A percentile compares a stretch with the other conserved stretches of the same genome.
Evolutionary conservation across 64 coral and sea anemone genomes (phyloP).

Genomic region (Orbicella faveolata): DNA sequence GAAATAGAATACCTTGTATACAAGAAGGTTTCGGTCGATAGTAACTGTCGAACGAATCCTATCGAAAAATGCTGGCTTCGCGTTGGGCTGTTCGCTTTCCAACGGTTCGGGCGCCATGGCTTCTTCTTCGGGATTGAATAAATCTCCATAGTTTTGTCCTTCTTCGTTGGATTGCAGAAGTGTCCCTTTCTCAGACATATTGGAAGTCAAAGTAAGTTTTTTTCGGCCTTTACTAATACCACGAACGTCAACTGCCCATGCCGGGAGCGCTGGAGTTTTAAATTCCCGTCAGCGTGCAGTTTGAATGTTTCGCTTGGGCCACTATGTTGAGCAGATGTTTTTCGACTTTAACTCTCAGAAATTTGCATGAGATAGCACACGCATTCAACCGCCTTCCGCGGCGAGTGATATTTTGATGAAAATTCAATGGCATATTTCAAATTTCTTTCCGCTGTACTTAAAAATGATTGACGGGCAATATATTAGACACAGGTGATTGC

Average conservation of each 20-base stretch:
- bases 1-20: conserved; percentile 96
- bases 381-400: not conserved
- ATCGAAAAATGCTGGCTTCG: conserved; percentile 36
- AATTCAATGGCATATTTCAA: conserved; percentile 32
- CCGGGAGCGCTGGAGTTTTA: not conserved
- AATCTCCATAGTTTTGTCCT: conserved; percentile 6
- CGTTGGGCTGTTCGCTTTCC: not conserved
- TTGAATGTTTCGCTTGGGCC: not conserved
- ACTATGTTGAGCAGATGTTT: conserved; percentile 13
- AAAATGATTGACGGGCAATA: conserved; percentile 30
- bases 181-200: conserved; percentile 8
- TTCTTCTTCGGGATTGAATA: conserved; percentile 31
- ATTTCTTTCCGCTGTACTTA: conserved; percentile 44
- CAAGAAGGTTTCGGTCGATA: conserved; percentile 71
- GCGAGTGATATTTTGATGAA: not conserved
- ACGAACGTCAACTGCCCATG: not conserved
- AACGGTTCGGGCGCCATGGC: not conserved
- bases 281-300: not conserved
- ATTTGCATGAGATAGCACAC: conserved; percentile 28
- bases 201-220: not conserved
- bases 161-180: not conserved
- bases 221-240: no score
- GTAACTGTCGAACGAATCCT: conserved; percentile 62
- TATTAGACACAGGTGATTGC: conserved; percentile 3
- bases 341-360: conserved; percentile 7